Evolutionary conservation across 1,140 invertebrate species (phyloP).

Genomic region (Belonocnema kinseyi): DNA sequence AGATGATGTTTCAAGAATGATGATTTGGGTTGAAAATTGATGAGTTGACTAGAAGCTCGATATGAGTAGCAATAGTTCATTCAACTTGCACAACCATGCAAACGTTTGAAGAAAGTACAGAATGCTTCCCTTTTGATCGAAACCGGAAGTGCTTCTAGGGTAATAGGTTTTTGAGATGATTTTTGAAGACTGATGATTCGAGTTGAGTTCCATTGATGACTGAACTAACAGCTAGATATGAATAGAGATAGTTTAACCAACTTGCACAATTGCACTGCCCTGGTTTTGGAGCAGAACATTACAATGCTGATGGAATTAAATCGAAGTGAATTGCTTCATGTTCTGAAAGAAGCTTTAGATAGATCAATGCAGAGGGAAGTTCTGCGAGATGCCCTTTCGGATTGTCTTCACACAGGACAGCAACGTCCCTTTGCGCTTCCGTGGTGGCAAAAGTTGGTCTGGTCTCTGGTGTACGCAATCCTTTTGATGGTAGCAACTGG

Average conservation of each 20-base stretch:
- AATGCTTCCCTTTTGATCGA: too few relatives aligned
- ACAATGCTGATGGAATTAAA: conserved; percentile 51
- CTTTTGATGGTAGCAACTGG: conserved; percentile 87
- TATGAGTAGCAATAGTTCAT: conserved; percentile 51
- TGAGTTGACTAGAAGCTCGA: conserved; percentile 25
- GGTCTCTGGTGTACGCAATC: conserved; percentile 82
- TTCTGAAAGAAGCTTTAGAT: conserved; percentile 50
- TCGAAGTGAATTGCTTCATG: conserved; percentile 50
- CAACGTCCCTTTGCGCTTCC: conserved; percentile 70
- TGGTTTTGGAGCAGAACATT: conserved; percentile 51
- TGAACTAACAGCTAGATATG: conserved; percentile 48
- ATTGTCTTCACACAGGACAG: conserved; percentile 60
- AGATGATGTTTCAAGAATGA: too few relatives aligned
- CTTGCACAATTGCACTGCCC: conserved; percentile 63
- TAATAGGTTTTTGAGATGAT: neutral
- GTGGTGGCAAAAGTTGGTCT: conserved; percentile 81
- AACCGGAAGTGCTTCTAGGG: too few relatives aligned
- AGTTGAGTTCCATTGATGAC: neutral
- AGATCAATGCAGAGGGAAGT: conserved; percentile 48
- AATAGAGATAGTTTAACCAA: conserved; percentile 41
- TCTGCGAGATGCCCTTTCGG: conserved; percentile 51
- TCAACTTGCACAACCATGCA: conserved; percentile 53
- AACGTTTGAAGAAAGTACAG: too few relatives aligned
- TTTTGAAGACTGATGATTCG: neutral
- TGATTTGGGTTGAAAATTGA: too few relatives aligned